Evolutionary conservation across 1,140 invertebrate species (phyloP).

Genomic region (Anastatus disparis): DNA sequence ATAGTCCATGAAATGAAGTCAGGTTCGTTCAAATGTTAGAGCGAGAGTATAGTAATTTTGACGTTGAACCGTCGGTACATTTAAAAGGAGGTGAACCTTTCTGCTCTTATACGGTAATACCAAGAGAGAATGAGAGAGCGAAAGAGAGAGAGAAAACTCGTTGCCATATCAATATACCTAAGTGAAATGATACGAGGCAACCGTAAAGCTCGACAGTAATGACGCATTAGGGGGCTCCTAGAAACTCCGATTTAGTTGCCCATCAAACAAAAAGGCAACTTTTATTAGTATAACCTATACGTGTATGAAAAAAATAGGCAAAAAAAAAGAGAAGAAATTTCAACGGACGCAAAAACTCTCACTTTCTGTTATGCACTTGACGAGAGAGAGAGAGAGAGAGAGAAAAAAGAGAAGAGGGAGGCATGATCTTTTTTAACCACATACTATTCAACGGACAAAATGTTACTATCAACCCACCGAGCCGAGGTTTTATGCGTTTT

Average conservation of each 20-base stretch:
- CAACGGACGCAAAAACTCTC: too few relatives aligned
- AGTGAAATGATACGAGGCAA: constrained; percentile 68
- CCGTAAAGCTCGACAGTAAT: constrained; percentile 68
- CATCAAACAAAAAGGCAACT: constrained; percentile 69
- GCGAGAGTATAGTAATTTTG: too few relatives aligned
- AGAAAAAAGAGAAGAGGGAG: too few relatives aligned
- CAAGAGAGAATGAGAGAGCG: constrained; percentile 40
- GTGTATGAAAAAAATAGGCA: too few relatives aligned
- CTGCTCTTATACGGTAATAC: background rate
- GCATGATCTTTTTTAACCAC: too few relatives aligned
- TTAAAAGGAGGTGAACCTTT: constrained; percentile 26
- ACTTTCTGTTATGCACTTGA: constrained; percentile 47
- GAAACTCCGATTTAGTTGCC: constrained; percentile 66
- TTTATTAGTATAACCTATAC: constrained; percentile 64
- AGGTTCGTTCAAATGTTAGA: too few relatives aligned
- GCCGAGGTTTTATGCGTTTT: constrained; percentile 61
- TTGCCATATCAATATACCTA: constrained; percentile 70
- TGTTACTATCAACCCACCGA: constrained; percentile 28
- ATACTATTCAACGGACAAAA: background rate
- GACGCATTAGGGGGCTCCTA: constrained; percentile 68
- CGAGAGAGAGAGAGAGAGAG: constrained; percentile 43
- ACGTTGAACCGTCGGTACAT: constrained; percentile 19
- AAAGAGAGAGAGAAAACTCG: constrained; percentile 56
- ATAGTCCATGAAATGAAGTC: background rate
- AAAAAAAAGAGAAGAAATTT: too few relatives aligned